Conservation (phyloP, 1,140 invertebrate genomes). For the Drosophila tristis region DNA sequence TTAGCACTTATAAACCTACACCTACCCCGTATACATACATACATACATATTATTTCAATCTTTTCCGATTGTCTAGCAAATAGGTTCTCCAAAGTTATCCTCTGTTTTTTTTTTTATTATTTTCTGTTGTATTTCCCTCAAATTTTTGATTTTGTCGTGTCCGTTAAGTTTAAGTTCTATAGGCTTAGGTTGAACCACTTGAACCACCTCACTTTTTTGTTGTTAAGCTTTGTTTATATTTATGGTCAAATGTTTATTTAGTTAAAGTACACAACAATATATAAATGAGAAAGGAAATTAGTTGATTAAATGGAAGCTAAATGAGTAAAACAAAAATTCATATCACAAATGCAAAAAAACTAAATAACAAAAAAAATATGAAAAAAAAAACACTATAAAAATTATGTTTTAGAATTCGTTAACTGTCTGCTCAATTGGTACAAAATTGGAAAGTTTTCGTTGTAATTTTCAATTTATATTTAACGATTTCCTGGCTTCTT, state of each 20-base stretch:
- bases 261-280: conserved; percentile 29
- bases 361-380: conserved; percentile 17
- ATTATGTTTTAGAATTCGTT: conserved; percentile 30
- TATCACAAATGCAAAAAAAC: conserved; percentile 51
- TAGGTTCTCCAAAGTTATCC: conserved; percentile 22
- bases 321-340: conserved; percentile 41
- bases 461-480: conserved; percentile 24
- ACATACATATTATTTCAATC: conserved; percentile 44
- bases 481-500: conserved; percentile 28
- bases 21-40: conserved; percentile 4
- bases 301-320: conserved; percentile 34
- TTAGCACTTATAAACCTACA: conserved; percentile 30
- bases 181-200: conserved; percentile 73
- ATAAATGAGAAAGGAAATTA: conserved; percentile 18
- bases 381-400: conserved; percentile 28
- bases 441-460: conserved; percentile 23
- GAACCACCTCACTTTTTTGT: conserved; percentile 74
- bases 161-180: conserved; percentile 54
- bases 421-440: conserved; percentile 39
- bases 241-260: conserved; percentile 62
- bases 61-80: conserved; percentile 34
- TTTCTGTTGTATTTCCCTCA: conserved; percentile 26
- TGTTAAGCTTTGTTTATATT: conserved; percentile 69
- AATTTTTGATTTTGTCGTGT: conserved; percentile 42
- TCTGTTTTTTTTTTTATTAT: conserved; percentile 32